Evolutionary conservation across 2,113 vertebrate species (phyloP).

Genomic region (Spermophilus dauricus): DNA sequence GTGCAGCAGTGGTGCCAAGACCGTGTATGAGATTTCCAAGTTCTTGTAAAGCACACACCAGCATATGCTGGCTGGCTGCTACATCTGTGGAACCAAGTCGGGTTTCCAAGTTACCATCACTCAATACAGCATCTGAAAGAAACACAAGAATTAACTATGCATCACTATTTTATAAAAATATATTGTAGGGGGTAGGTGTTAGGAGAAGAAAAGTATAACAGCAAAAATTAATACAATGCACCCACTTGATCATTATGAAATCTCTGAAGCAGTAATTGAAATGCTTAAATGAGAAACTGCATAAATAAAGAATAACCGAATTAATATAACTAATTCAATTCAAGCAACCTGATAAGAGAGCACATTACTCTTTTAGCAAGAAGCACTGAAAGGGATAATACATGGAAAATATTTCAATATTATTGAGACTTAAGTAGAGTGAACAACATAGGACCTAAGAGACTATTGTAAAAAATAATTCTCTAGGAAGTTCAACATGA

Average conservation of each 20-base stretch:
- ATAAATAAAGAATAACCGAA: background rate
- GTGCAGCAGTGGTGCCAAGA: constrained; percentile 92
- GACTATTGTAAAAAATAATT: constrained; percentile 50
- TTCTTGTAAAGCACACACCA: constrained; percentile 94
- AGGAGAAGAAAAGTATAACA: background rate
- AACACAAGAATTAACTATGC: constrained; percentile 62
- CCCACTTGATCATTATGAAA: background rate
- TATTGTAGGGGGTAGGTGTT: background rate
- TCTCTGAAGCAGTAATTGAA: background rate
- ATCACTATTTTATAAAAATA: constrained; percentile 72
- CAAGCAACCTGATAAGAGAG: background rate
- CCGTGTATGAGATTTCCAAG: constrained; percentile 93
- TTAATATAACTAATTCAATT: background rate
- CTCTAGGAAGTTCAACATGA: background rate
- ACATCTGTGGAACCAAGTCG: constrained; percentile 88
- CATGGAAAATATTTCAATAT: constrained; percentile 29
- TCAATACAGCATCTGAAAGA: constrained; percentile 89
- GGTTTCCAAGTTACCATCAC: constrained; percentile 91
- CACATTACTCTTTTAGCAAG: background rate
- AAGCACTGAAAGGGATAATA: constrained; percentile 16
- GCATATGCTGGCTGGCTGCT: constrained; percentile 90
- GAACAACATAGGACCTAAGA: background rate
- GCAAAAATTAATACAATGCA: constrained; percentile 23
- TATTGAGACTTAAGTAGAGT: background rate
- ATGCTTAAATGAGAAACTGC: background rate